phyloP scores from a whole-genome alignment of 2,113 vertebrate species.

The Peromyscus polionotus region DNA sequence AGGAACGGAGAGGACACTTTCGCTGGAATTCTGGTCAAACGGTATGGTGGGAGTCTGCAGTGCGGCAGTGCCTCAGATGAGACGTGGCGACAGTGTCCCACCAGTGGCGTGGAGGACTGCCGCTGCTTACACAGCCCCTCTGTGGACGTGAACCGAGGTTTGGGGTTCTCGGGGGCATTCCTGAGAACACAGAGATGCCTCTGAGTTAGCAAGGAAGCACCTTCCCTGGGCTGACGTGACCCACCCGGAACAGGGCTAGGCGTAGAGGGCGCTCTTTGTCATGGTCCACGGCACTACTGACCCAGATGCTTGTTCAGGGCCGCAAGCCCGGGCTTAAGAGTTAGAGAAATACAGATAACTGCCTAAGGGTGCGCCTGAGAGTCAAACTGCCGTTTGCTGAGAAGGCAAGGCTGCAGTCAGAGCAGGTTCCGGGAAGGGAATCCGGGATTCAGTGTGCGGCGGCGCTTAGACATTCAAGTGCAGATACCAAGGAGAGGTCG shows the following conservation, averaged over 20 bases:
- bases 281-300: background rate
- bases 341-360: background rate
- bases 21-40: background rate
- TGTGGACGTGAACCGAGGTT: background rate
- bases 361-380: background rate
- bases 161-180: background rate
- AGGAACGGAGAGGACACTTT: background rate
- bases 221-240: background rate
- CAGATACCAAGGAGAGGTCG: background rate
- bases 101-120: background rate
- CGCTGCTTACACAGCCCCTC: background rate
- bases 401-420: background rate
- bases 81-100: background rate
- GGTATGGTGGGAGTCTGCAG: background rate
- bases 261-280: background rate
- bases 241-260: background rate
- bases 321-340: background rate
- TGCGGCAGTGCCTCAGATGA: background rate
- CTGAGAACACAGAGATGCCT: background rate
- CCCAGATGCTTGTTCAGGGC: background rate
- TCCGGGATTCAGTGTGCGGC: background rate
- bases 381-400: background rate
- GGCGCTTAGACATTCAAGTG: background rate
- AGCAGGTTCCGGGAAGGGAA: background rate
- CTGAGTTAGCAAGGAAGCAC: background rate